Conservation (phyloP, 2,113 vertebrate genomes). For the Pachyramphus minor region DNA sequence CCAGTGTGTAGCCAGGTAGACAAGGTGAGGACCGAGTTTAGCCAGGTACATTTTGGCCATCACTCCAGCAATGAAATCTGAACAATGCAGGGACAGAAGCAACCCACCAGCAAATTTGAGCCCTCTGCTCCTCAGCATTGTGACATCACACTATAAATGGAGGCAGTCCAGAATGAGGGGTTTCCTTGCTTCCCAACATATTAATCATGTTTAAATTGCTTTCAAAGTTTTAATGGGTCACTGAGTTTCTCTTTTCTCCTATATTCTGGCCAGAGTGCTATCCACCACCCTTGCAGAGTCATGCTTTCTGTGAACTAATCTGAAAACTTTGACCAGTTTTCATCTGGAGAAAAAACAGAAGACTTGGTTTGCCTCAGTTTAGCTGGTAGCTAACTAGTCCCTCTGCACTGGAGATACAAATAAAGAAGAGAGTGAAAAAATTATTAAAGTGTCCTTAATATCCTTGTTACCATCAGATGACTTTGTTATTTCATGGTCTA, state of each 20-base stretch:
- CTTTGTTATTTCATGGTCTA: not conserved
- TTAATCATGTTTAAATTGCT: not conserved
- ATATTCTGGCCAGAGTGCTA: not conserved
- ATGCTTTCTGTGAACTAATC: not conserved
- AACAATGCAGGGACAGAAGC: not conserved
- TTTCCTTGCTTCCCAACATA: not conserved
- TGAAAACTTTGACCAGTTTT: not conserved
- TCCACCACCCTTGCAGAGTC: not conserved
- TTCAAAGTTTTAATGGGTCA: not conserved
- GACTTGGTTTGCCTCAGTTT: not conserved
- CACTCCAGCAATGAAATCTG: not conserved
- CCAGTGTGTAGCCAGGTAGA: not conserved
- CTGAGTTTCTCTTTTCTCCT: not conserved
- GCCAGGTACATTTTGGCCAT: not conserved
- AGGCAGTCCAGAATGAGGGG: not conserved
- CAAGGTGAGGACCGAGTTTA: not conserved
- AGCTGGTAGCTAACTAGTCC: not conserved
- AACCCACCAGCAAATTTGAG: not conserved
- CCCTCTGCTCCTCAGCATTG: not conserved
- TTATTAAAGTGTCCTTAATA: not conserved
- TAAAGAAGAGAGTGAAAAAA: not conserved
- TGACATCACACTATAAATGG: no score
- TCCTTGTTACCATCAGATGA: not conserved
- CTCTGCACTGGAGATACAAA: not conserved
- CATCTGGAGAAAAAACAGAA: not conserved